Evolutionary conservation across 2,888 invertebrate species (phyloP).

Genomic region (Microctonus brassicae): DNA sequence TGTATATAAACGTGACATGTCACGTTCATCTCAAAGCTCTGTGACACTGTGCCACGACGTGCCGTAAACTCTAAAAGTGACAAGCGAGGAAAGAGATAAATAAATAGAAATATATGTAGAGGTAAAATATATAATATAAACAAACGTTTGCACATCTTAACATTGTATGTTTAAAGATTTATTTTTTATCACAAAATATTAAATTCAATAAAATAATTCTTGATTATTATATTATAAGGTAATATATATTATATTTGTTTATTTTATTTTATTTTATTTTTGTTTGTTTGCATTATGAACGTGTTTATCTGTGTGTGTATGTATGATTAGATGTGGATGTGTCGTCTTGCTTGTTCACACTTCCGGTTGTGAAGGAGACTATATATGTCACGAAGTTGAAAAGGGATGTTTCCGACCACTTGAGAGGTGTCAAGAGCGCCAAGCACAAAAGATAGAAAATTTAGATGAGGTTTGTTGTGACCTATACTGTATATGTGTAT

Average conservation of each 20-base stretch:
- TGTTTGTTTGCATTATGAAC: not conserved
- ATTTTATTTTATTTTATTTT: too few relatives aligned
- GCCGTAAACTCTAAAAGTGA: constrained; percentile 4
- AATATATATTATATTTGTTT: not conserved
- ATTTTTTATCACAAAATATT: not conserved
- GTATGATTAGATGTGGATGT: not conserved
- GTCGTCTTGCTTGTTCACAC: not conserved
- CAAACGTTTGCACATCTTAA: not conserved
- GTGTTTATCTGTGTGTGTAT: not conserved
- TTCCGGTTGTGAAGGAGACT: constrained; percentile 1
- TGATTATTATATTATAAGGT: constrained; percentile 9
- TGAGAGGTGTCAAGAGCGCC: not conserved
- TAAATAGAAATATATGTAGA: constrained; percentile 8
- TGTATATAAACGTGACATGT: not conserved
- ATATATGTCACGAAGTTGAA: not conserved
- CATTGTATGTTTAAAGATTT: not conserved
- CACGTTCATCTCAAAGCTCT: not conserved
- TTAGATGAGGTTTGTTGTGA: not conserved
- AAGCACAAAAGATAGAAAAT: not conserved
- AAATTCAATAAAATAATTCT: not conserved
- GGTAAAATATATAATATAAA: not conserved
- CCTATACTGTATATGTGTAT: not conserved
- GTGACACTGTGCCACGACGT: not conserved
- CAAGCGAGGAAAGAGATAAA: not conserved
- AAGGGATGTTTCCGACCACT: not conserved